These are phyloP conservation scores for Strigamia transsilvanica DNA, from an alignment of 2,888 invertebrate genomes.

Conservation along the genomic window DNA sequence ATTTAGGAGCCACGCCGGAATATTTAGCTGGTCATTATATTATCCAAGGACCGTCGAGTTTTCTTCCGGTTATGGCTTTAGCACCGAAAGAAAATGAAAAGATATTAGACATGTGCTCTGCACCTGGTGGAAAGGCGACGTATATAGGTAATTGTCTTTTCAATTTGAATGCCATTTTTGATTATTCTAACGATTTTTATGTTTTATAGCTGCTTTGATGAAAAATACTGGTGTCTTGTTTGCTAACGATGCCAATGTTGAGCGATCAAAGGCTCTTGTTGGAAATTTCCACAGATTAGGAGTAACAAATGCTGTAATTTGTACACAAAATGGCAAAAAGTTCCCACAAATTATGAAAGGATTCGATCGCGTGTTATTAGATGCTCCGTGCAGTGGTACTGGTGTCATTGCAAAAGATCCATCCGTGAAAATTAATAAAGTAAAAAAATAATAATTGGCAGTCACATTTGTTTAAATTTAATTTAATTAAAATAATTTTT, in stretches of 20 bases:
- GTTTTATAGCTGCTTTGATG: slow-evolving; percentile 83
- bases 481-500: slow-evolving; percentile 16
- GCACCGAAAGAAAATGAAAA: slow-evolving; percentile 95
- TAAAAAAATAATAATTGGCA: slow-evolving; percentile 55
- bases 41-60: slow-evolving; percentile 93
- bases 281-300: slow-evolving; percentile 97
- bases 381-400: slow-evolving; percentile 98
- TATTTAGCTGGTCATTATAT: slow-evolving; percentile 98
- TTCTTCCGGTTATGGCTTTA: slow-evolving; percentile 96
- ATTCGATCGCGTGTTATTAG: slow-evolving; percentile 93
- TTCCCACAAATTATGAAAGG: slow-evolving; percentile 83
- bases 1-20: slow-evolving; percentile 87
- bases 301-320: slow-evolving; percentile 90
- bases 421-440: slow-evolving; percentile 89
- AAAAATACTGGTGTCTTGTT: slow-evolving; percentile 96
- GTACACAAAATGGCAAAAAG: slow-evolving; percentile 87
- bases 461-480: no score
- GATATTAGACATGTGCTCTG: slow-evolving; percentile 96
- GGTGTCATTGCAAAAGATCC: slow-evolving; percentile 98
- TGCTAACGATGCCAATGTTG: slow-evolving; percentile 93
- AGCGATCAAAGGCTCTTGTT: slow-evolving; percentile 88
- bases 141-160: slow-evolving; percentile 74
- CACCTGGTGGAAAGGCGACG: slow-evolving; percentile 98
- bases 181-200: slow-evolving; percentile 50
- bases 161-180: not conserved